A percentile compares a stretch with the other conserved stretches of the same genome.
Conservation (phyloP, 2,888 invertebrate genomes). For the Acleris cristana region DNA sequence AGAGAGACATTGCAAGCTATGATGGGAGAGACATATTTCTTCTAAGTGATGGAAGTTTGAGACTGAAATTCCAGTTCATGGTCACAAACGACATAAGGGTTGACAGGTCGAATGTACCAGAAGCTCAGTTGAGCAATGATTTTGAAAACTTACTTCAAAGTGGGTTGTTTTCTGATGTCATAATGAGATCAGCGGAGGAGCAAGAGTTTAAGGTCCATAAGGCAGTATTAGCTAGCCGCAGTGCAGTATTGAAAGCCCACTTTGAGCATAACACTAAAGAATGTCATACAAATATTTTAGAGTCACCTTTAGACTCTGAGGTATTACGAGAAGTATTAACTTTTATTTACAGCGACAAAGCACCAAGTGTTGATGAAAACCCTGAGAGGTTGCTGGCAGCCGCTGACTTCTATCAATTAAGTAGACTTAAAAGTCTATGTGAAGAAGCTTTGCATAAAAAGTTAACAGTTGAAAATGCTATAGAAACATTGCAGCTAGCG, state of each 20-base stretch:
- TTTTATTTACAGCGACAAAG: slow-evolving; percentile 75
- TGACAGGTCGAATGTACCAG: slow-evolving; percentile 59
- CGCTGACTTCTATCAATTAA: slow-evolving; percentile 75
- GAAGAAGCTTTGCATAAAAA: slow-evolving; percentile 75
- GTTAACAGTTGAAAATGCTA: slow-evolving; percentile 74
- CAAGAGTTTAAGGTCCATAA: slow-evolving; percentile 74
- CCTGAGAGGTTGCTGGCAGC: slow-evolving; percentile 75
- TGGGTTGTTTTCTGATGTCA: slow-evolving; percentile 72
- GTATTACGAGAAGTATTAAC: slow-evolving; percentile 69
- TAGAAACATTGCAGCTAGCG: slow-evolving; percentile 72
- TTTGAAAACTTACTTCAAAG: slow-evolving; percentile 69
- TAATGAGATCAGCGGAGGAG: slow-evolving; percentile 70
- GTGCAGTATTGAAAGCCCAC: slow-evolving; percentile 73
- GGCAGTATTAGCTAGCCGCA: slow-evolving; percentile 72
- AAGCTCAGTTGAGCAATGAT: slow-evolving; percentile 68
- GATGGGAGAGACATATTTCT: slow-evolving; percentile 67
- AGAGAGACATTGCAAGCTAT: slow-evolving; percentile 65
- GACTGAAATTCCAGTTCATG: slow-evolving; percentile 74
- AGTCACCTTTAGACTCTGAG: slow-evolving; percentile 70
- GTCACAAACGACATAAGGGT: slow-evolving; percentile 73
- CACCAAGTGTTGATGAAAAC: slow-evolving; percentile 72
- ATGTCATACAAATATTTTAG: slow-evolving; percentile 68
- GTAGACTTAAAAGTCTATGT: slow-evolving; percentile 69
- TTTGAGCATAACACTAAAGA: slow-evolving; percentile 77
- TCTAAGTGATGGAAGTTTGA: slow-evolving; percentile 69